These are phyloP conservation scores for Nothobranchius furzeri DNA, from an alignment of 2,113 vertebrate genomes.

Conservation along the genomic window DNA sequence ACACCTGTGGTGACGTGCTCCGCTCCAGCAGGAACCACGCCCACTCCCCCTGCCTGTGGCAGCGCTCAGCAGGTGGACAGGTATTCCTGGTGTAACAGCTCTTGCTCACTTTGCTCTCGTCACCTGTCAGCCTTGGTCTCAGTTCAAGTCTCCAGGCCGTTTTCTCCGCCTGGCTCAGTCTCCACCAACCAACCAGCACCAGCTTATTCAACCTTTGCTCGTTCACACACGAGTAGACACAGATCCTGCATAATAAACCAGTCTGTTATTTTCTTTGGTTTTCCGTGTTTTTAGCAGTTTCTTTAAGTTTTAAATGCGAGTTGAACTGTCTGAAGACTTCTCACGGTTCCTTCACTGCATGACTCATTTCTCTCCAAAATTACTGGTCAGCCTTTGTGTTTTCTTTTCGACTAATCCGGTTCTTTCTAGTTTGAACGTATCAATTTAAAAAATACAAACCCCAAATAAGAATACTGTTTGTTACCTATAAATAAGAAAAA, in stretches of 20 bases:
- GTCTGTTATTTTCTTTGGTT: background rate
- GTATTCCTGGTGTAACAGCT: slow-evolving; percentile 4
- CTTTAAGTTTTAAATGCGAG: background rate
- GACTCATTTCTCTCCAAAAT: background rate
- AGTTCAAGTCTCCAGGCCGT: background rate
- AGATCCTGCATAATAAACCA: background rate
- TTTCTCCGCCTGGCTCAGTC: slow-evolving; percentile 10
- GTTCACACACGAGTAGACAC: background rate
- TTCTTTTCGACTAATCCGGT: no score
- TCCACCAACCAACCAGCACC: slow-evolving; percentile 1
- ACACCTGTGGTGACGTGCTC: slow-evolving; percentile 12
- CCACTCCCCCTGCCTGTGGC: background rate
- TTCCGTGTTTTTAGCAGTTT: background rate
- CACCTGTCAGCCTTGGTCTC: slow-evolving; percentile 15
- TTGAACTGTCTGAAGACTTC: background rate
- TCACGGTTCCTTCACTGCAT: background rate
- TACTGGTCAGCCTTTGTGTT: background rate
- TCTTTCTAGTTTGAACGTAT: no score
- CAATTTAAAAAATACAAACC: no score
- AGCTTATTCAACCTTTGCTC: slow-evolving; percentile 8
- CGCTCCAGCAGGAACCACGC: background rate
- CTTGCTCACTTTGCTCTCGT: slow-evolving; percentile 12
- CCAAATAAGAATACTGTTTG: background rate
- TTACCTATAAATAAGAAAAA: background rate
- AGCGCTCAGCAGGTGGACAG: slow-evolving; percentile 1